Percentiles rank a stretch among this genome's conserved stretches.
These are phyloP conservation scores for Eilema depressum DNA, from an alignment of 2,888 invertebrate genomes.

Conservation along the genomic window DNA sequence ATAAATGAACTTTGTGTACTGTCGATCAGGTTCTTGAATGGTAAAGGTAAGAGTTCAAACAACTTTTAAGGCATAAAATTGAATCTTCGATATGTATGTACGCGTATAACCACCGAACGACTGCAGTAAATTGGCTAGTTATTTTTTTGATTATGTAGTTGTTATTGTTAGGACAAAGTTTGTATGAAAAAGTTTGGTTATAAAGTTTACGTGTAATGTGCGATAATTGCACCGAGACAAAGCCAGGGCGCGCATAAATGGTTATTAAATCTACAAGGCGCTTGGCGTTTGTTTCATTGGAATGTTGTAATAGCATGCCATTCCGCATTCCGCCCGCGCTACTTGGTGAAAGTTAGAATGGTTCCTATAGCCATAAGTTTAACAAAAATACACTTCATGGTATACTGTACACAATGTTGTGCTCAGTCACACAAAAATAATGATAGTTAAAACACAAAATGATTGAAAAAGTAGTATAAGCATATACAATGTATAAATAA, in stretches of 20 bases:
- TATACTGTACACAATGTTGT: background rate
- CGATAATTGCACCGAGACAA: no score
- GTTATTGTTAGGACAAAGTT: no score
- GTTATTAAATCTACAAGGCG: background rate
- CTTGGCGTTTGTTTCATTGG: conserved; percentile 25
- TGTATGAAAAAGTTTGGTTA: no score
- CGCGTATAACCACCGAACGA: no score
- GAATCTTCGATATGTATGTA: no score
- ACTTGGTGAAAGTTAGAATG: conserved; percentile 44
- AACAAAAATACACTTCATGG: background rate
- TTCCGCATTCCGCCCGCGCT: conserved; percentile 39
- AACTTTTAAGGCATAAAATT: no score
- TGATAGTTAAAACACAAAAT: background rate
- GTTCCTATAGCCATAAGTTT: background rate
- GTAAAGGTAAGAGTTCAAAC: background rate
- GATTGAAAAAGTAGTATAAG: background rate
- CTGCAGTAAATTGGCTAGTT: no score
- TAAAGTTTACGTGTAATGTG: no score
- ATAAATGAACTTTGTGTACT: background rate
- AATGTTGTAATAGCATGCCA: conserved; percentile 43
- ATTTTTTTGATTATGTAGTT: no score
- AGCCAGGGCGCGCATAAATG: no score
- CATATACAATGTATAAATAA: background rate
- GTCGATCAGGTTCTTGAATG: background rate
- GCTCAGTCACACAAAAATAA: background rate